Evolutionary conservation across 2,797 vertebrate genomes (phyloP).

Genomic region (Antrozous pallidus): DNA sequence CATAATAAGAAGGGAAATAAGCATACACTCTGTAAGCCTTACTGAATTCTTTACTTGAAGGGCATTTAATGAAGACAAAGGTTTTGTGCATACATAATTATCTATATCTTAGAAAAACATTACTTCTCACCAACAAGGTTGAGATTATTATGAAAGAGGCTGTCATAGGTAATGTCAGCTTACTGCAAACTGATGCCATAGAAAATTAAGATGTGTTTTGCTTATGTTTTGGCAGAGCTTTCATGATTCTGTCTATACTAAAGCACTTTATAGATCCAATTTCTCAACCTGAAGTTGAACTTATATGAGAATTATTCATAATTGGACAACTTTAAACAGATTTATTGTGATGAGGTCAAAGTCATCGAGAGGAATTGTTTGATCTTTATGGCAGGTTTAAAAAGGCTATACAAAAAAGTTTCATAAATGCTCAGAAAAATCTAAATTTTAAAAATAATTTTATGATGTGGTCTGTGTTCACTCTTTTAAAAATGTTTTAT

Average conservation of each 20-base stretch:
- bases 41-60: background rate
- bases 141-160: background rate
- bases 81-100: background rate
- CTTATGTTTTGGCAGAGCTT: background rate
- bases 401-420: background rate
- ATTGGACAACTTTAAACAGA: background rate
- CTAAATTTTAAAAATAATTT: slow-evolving; percentile 5
- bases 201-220: background rate
- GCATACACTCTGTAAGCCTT: background rate
- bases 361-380: background rate
- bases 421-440: slow-evolving; percentile 7
- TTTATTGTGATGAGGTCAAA: background rate
- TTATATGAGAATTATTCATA: background rate
- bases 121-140: background rate
- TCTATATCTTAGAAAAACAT: background rate
- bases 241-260: background rate
- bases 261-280: background rate
- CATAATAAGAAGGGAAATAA: background rate
- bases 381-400: background rate
- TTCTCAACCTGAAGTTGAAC: background rate
- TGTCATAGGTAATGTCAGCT: background rate
- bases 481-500: background rate
- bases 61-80: background rate
- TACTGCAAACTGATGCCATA: background rate
- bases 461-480: background rate